Evolutionary conservation across 2,113 vertebrate species (phyloP), one percentile per base, ranked within the genome.

Genomic region (Dolichallabes microphthalmus): DNA sequence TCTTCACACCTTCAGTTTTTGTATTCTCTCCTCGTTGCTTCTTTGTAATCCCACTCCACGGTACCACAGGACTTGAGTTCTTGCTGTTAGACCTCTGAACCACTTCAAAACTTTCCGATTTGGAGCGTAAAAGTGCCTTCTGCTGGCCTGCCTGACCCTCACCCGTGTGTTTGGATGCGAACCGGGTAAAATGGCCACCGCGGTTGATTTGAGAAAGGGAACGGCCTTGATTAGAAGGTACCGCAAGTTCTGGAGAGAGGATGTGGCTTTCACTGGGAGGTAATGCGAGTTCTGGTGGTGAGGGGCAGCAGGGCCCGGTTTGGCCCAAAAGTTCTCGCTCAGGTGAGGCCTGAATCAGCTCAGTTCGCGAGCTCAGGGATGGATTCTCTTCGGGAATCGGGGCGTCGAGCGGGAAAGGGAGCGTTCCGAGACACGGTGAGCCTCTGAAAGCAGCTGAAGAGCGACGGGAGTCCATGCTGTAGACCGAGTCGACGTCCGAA

Each of bases 311-410:
- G 2, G 94, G 94, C 58, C 95, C 94, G 0, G 92, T 86, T 76
- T 94, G 93, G 3, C 95, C 94, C 20, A 60, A 60, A n/a, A 95
- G 87, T 80, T 91, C 90, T 76, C 91, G 93, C 82, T 94, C 94
- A 8, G 96, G 57, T 89, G 97, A 90, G 92, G 92, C 92, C 95
- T 96, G 95, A 96, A 97, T 93, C 94, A 99, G 95, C 93, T 99
- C 98, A 0, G 98, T 99, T 89, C 98, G 95, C 0, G 98, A 99
- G 94, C 98, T 99, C 80, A 99, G 95, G 57, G 98, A 99, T 0
- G 98, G 98, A 90, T 99, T 99, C 81, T 99, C 98, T 94, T 99
- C 98, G 0, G 98, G 98, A 88, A 99, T 99, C 9, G 93, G 95
- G 0, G 98, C 97, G 82, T 99, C 96, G 86, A 99, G 95, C 82